Base-by-base conservation (phyloP, 2,797 vertebrate species). In the Kryptolebias ocellatus region DNA sequence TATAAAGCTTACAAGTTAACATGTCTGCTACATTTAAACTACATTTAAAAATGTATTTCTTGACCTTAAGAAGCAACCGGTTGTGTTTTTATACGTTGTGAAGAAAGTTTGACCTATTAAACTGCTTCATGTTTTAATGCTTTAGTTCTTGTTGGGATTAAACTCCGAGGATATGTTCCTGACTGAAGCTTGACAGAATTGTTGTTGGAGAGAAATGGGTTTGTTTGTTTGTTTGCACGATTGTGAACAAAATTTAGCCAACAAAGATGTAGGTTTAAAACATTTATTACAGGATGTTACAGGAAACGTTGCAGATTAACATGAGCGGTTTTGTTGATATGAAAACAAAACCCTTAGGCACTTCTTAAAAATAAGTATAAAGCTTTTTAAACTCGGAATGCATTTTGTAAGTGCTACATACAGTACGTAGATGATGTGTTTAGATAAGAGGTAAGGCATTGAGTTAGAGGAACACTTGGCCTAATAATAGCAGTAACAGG, bases 301-400 rank as follows among this genome's bases (percentile, higher is more conserved):
- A 78, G 63, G 79, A 78, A 75, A 80, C 79, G 60, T 76, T 29
- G 31, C 42, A 79, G 65, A 66, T 72, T 74, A 70, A 57, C 44
- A 67, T 45, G 50, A 67, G 27, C 69, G 57, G 75, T 86, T 83
- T 78, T 74, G 64, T 80, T 79, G 70, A 83, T 61, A 70, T 63
- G 45, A 67, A 73, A 72, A 60, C 62, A 79, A 79, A 70, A 83
- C 86, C 72, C 15, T 86, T 85, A 93, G 93, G 92, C 92, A 94
- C 92, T 92, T 93, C 64, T 56, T 24, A 17, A 54, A 24, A 76
- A 2, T 17, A 53, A 84, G 82, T 53, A 55, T 29, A 70, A 46
- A 61, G 76, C 80, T 84, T 78, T 60, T 79, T 64, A 76, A 84
- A 80, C 70, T 81, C 56, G 53, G 64, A 78, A 75, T 69, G 52